Evolutionary conservation across 2,888 invertebrate genomes (phyloP).

Genomic region (Lasiommata megera): DNA sequence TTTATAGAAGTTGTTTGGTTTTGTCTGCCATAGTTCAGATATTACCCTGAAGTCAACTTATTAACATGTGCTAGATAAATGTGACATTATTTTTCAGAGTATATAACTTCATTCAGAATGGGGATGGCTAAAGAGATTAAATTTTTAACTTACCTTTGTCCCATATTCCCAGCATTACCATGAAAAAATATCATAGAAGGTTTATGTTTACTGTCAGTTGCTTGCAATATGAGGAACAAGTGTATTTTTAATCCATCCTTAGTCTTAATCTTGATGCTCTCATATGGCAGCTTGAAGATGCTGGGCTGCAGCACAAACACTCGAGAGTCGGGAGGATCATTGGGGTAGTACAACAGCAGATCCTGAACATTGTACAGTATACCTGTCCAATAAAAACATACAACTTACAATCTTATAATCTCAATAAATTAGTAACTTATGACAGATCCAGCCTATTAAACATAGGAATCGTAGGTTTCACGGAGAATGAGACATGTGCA

Average conservation of each 20-base stretch:
- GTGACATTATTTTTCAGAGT: no score
- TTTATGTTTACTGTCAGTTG: constrained; percentile 84
- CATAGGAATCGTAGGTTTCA: no score
- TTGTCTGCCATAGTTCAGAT: no score
- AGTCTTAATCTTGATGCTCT: constrained; percentile 86
- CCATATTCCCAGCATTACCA: constrained; percentile 98
- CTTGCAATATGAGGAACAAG: constrained; percentile 90
- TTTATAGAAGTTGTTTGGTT: no score
- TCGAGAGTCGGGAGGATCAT: constrained; percentile 93
- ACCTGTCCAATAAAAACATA: constrained; percentile 66
- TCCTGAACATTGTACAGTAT: constrained; percentile 94
- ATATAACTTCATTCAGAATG: no score
- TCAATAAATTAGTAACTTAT: no score
- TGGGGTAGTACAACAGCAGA: constrained; percentile 92
- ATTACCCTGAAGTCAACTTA: no score
- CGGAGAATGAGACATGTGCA: no score
- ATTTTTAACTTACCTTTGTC: constrained; percentile 84
- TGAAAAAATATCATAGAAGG: constrained; percentile 96
- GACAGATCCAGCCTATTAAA: no score
- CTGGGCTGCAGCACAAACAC: constrained; percentile 93
- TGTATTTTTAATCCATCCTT: constrained; percentile 90
- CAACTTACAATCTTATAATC: no score
- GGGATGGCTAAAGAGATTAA: neutral
- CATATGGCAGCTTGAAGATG: constrained; percentile 92
- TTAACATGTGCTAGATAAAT: no score